phyloP scores from a whole-genome alignment of 2,888 invertebrate species.

The Mimas tiliae region DNA sequence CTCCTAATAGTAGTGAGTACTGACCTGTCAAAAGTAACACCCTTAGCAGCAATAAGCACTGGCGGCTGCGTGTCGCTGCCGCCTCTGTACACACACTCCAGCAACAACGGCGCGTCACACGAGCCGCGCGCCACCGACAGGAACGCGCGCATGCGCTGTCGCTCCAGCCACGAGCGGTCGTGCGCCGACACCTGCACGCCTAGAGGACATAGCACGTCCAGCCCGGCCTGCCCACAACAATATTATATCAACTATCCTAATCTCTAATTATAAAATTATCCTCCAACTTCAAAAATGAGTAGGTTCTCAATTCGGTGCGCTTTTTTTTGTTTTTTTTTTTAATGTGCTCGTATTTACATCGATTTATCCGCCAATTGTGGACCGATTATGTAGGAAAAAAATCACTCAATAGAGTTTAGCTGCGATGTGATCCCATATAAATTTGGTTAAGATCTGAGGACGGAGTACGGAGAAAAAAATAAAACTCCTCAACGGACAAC shows the following conservation, averaged over 20 bases:
- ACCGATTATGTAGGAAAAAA: too few species aligned
- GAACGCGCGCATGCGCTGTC: constrained; percentile 84
- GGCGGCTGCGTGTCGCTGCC: constrained; percentile 77
- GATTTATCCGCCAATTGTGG: too few species aligned
- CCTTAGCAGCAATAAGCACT: constrained; percentile 87
- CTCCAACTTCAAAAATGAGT: too few species aligned
- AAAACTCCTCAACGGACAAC: too few species aligned
- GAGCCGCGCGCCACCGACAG: constrained; percentile 89
- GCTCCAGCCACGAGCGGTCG: constrained; percentile 87
- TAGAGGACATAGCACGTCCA: constrained; percentile 86
- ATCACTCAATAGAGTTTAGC: too few species aligned
- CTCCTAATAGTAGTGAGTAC: background rate
- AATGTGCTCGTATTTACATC: too few species aligned
- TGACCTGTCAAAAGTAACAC: constrained; percentile 85
- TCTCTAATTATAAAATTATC: too few species aligned
- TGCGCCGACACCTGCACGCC: constrained; percentile 80
- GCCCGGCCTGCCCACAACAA: constrained; percentile 61
- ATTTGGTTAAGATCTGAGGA: too few species aligned
- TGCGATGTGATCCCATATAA: too few species aligned
- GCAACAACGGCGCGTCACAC: constrained; percentile 86
- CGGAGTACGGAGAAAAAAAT: too few species aligned
- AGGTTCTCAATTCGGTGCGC: too few species aligned
- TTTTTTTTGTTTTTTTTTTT: too few species aligned
- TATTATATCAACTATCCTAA: background rate
- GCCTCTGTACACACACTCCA: constrained; percentile 86